Evolutionary conservation across 2,797 vertebrate species (phyloP), one percentile per base, ranked within the genome.

Genomic region (Orestias chungarensis): DNA sequence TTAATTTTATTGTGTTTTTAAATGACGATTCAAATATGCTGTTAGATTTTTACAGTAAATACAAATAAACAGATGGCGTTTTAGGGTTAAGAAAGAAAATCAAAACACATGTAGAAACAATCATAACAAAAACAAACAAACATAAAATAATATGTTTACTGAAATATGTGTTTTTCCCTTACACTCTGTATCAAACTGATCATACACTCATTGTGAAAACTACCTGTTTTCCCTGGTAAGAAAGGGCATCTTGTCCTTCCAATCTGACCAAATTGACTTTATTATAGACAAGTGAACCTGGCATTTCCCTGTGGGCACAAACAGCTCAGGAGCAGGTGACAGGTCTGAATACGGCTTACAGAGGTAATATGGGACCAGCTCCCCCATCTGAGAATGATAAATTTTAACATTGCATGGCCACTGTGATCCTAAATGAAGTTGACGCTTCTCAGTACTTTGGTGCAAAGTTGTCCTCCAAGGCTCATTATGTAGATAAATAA

Each of bases 401-500:
- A 85, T 76, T 82, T 86, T 59, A 81, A 82, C 85, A 82, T 86
- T 86, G 83, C 20, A 66, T 67, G 54, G 68, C 73, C 78, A 59
- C 83, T 85, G 74, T 82, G 79, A 82, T 88, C 29, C 66, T 85
- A 83, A 89, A 83, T 79, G 75, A 74, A 4, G 29, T 42, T 23
- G 20, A 68, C 64, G 52, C 17, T 17, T 46, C 64, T 50, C 42
- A 68, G 70, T 47, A 47, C 64, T 57, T 68, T 40, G 35, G 33
- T 40, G 55, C 54, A 68, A 61, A 64, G 62, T 75, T 79, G 73
- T 84, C 74, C 49, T 73, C 68, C 1, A 20, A 38, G 73, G 70
- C 83, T 82, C 81, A 78, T 79, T 79, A 76, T 1, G 15, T 44
- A 74, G 78, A 83, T 75, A 64, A 85, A 76, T 66, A 59, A 71